phyloP scores from a whole-genome alignment of 1,140 invertebrate genomes.

The Delia radicum region DNA sequence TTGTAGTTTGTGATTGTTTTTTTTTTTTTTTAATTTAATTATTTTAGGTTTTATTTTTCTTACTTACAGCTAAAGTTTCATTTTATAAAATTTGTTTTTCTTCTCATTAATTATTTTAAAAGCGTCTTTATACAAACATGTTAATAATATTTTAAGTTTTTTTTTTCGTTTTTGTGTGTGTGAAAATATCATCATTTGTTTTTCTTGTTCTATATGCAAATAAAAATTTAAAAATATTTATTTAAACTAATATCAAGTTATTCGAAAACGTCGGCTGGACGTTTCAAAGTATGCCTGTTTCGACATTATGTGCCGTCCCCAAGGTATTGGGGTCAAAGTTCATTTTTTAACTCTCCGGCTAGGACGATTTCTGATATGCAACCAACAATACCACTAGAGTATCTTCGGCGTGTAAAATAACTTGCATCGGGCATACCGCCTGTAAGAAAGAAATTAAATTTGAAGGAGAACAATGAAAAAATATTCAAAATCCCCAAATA shows the following conservation, averaged over 20 bases:
- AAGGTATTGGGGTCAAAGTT: constrained; percentile 53
- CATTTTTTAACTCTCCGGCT: constrained; percentile 70
- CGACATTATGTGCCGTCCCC: constrained; percentile 53
- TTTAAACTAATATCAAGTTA: constrained; percentile 45
- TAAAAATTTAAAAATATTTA: constrained; percentile 25
- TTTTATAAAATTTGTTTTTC: constrained; percentile 46
- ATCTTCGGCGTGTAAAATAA: constrained; percentile 67
- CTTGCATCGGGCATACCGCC: constrained; percentile 74
- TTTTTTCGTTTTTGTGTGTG: background rate
- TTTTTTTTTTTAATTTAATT: background rate
- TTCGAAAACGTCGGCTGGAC: constrained; percentile 39
- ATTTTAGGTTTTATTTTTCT: constrained; percentile 29
- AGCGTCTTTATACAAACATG: constrained; percentile 29
- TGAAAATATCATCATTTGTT: background rate
- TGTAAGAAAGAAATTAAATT: constrained; percentile 40
- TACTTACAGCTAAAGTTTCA: constrained; percentile 20
- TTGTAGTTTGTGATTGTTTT: background rate
- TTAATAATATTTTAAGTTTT: constrained; percentile 15
- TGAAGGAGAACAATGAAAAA: background rate
- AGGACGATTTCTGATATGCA: constrained; percentile 79
- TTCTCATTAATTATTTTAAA: constrained; percentile 25
- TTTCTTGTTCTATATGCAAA: constrained; percentile 35
- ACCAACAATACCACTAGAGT: constrained; percentile 72
- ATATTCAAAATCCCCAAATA: background rate
- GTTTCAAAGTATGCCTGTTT: constrained; percentile 54